These are phyloP conservation scores for Pterostichus madidus DNA, from an alignment of 2,888 invertebrate genomes.

Conservation along the genomic window DNA sequence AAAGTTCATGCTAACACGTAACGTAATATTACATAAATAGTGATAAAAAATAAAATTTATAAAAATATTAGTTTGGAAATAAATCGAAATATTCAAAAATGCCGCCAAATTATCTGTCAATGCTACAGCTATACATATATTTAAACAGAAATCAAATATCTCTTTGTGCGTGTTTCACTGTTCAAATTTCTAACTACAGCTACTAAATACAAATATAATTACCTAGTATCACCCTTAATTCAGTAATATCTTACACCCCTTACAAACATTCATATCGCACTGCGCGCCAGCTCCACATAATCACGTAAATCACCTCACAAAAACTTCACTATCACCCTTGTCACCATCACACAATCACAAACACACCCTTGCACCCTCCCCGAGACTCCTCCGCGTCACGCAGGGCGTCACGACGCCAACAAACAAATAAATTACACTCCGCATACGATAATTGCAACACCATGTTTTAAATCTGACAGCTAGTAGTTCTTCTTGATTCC, in stretches of 20 bases:
- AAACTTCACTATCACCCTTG: conserved; percentile 37
- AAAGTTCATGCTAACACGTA: too few species aligned
- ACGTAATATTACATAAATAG: too few species aligned
- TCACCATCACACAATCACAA: conserved; percentile 15
- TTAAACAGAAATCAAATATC: too few species aligned
- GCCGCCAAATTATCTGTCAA: too few species aligned
- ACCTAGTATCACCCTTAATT: too few species aligned
- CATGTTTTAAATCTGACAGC: conserved; percentile 53
- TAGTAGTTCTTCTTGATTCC: conserved; percentile 24
- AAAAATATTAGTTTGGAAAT: too few species aligned
- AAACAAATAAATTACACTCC: conserved; percentile 48
- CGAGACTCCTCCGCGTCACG: conserved; percentile 2
- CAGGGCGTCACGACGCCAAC: conserved; percentile 1
- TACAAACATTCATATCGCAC: conserved; percentile 18
- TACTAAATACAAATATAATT: too few species aligned
- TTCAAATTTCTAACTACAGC: too few species aligned
- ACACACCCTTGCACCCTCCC: not conserved
- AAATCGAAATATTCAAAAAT: too few species aligned
- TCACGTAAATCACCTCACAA: conserved; percentile 29
- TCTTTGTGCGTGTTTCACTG: too few species aligned
- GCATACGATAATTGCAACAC: conserved; percentile 36
- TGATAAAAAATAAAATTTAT: too few species aligned
- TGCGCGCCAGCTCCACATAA: not conserved
- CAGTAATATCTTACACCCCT: not conserved
- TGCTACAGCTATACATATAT: too few species aligned